These are phyloP conservation scores for Brachionus calyciflorus DNA, from an alignment of 1,140 invertebrate genomes.

Conservation along the genomic window DNA sequence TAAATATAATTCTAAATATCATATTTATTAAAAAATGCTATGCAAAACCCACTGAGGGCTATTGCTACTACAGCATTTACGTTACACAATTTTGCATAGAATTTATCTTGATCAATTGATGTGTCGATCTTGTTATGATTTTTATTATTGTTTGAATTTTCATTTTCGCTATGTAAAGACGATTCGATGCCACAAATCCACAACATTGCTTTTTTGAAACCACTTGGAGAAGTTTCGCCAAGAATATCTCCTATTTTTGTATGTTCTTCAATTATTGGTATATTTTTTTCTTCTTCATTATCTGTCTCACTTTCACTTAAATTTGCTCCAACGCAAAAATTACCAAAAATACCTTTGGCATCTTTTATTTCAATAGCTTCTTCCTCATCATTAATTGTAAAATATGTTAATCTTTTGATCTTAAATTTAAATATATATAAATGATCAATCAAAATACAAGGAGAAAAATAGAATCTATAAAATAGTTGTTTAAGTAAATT, in stretches of 20 bases:
- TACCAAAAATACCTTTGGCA: not conserved
- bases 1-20: conserved; percentile 33
- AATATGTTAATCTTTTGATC: conserved; percentile 44
- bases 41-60: not conserved
- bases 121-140: not conserved
- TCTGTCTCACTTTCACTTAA: not conserved
- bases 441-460: not conserved
- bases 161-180: not conserved
- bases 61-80: conserved; percentile 33
- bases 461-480: not conserved
- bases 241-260: not conserved
- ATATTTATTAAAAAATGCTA: conserved; percentile 46
- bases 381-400: conserved; percentile 35
- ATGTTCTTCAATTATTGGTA: not conserved
- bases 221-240: not conserved
- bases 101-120: conserved; percentile 36
- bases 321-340: conserved; percentile 12
- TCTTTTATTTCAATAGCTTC: conserved; percentile 25
- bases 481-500: too few relatives aligned
- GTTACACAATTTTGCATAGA: not conserved
- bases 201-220: conserved; percentile 6
- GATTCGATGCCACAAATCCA: conserved; percentile 47
- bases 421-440: not conserved
- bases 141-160: not conserved
- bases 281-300: not conserved